A percentile compares a stretch with the other conserved stretches of the same genome.
These are phyloP conservation scores for Cebus imitator DNA, from an alignment of 2,113 vertebrate species.

Conservation along the genomic window DNA sequence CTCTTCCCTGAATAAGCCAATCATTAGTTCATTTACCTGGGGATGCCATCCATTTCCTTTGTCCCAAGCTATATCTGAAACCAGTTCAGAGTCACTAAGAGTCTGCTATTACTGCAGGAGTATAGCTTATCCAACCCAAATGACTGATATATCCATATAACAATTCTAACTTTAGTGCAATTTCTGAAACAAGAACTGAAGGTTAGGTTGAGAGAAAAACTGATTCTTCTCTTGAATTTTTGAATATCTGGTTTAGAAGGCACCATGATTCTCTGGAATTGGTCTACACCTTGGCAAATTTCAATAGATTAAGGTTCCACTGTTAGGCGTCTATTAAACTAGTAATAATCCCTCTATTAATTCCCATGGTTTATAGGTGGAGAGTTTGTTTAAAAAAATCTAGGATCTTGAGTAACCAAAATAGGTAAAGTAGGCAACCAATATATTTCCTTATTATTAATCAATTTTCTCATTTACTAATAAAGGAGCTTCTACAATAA, in stretches of 20 bases:
- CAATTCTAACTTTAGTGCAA: not conserved
- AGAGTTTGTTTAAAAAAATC: not conserved
- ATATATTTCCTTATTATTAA: not conserved
- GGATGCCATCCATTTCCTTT: not conserved
- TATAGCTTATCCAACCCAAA: not conserved
- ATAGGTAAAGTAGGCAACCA: not conserved
- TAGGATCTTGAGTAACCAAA: no score
- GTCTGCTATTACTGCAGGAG: not conserved
- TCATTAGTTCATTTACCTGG: not conserved
- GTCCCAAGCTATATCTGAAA: not conserved
- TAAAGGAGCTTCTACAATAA: not conserved
- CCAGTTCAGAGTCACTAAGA: not conserved
- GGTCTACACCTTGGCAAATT: not conserved
- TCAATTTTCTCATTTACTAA: not conserved
- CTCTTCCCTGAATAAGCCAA: not conserved
- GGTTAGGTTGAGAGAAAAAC: not conserved
- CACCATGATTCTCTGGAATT: not conserved
- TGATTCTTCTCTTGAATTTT: not conserved
- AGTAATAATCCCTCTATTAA: not conserved
- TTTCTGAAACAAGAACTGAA: not conserved
- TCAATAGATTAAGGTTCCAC: not conserved
- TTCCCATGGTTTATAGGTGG: not conserved
- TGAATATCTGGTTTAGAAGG: not conserved
- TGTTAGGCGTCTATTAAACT: not conserved
- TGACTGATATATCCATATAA: not conserved